Conservation (phyloP, 2,888 invertebrate species). For the Gnatocerus cornutus region DNA sequence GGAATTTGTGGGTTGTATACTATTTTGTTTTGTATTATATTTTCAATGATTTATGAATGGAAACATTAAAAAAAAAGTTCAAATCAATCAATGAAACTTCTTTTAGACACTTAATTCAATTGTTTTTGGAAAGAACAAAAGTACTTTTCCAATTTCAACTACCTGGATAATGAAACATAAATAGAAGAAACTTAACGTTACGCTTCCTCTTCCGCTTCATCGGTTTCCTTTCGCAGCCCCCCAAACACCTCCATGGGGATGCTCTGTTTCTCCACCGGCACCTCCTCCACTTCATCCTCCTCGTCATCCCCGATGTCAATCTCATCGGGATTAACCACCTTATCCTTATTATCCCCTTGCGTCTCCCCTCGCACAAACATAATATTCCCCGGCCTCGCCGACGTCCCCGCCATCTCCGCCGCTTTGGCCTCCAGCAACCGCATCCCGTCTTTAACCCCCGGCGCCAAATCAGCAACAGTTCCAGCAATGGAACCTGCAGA, state of each 20-base stretch:
- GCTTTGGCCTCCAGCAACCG: constrained; percentile 90
- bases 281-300: constrained; percentile 71
- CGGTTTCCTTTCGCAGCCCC: constrained; percentile 74
- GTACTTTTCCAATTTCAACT: no score
- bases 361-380: constrained; percentile 92
- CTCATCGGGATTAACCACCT: constrained; percentile 90
- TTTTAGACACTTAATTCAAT: no score
- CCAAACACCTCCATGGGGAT: constrained; percentile 96
- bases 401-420: constrained; percentile 77
- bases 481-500: constrained; percentile 80
- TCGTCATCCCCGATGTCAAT: constrained; percentile 86
- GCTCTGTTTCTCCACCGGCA: constrained; percentile 87
- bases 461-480: constrained; percentile 82
- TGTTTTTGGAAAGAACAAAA: no score
- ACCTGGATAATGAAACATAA: no score
- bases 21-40: no score
- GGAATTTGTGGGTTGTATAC: no score
- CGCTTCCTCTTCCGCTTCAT: neutral
- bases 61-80: no score
- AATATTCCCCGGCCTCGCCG: constrained; percentile 76
- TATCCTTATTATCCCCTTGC: constrained; percentile 78
- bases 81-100: no score
- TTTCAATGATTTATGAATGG: no score
- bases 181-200: no score
- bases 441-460: constrained; percentile 90